Evolutionary conservation across 2,797 vertebrate genomes (phyloP).

Genomic region (Sebastes kiyomatsui): DNA sequence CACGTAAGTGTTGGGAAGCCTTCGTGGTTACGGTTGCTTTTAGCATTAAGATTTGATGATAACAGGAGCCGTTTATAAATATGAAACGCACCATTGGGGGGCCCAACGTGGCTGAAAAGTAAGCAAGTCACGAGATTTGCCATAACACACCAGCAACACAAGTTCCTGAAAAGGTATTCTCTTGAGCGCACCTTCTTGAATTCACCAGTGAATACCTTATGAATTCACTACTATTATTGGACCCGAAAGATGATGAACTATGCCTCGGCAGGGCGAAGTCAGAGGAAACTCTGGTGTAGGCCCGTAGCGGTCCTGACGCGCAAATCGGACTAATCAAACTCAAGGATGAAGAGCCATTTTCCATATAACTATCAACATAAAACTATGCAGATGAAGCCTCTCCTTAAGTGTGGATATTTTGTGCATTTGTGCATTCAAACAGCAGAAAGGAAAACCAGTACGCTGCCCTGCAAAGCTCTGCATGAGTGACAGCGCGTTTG

Average conservation of each 20-base stretch:
- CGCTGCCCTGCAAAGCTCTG: not conserved
- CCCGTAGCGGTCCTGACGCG: not conserved
- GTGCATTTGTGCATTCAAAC: not conserved
- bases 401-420: not conserved
- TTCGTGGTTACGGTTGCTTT: conserved; percentile 10
- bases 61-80: conserved; percentile 18
- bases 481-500: not conserved
- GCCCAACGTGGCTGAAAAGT: not conserved
- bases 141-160: not conserved
- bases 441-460: not conserved
- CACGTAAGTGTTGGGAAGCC: not conserved
- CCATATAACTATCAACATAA: not conserved
- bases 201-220: not conserved
- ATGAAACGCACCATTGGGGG: not conserved
- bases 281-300: no score
- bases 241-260: not conserved
- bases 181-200: no score
- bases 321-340: not conserved
- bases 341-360: not conserved
- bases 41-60: conserved; percentile 43
- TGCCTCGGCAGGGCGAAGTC: no score
- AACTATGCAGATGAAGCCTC: not conserved
- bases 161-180: conserved; percentile 7
- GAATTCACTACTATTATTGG: not conserved
- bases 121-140: not conserved